These are phyloP conservation scores for Diplodus sargus DNA, from an alignment of 2,797 vertebrate species.

Conservation along the genomic window DNA sequence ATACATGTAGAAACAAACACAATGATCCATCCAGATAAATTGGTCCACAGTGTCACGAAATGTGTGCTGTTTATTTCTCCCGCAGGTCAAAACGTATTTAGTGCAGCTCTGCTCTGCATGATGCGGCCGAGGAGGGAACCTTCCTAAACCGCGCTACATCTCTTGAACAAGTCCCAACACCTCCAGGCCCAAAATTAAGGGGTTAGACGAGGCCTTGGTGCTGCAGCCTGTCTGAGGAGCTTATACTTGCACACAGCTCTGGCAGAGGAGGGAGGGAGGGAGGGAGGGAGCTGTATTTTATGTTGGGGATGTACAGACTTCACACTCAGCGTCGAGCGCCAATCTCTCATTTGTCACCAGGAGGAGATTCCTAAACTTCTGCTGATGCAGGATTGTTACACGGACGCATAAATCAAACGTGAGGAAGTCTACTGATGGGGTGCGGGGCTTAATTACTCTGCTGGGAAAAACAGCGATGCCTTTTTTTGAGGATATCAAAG, in stretches of 20 bases:
- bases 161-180: conserved; percentile 73
- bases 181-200: conserved; percentile 65
- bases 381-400: neutral
- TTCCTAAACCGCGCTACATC: conserved; percentile 39
- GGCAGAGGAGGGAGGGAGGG: conserved; percentile 52
- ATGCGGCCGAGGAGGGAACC: conserved; percentile 45
- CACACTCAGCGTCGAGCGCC: conserved; percentile 6
- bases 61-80: conserved; percentile 9
- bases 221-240: conserved; percentile 68
- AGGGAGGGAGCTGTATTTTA: conserved; percentile 41
- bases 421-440: conserved; percentile 25
- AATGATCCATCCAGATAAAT: neutral
- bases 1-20: too few species aligned
- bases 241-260: conserved; percentile 51
- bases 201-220: conserved; percentile 69
- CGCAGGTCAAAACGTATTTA: neutral
- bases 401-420: conserved; percentile 18
- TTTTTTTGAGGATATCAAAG: conserved; percentile 35
- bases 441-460: conserved; percentile 1
- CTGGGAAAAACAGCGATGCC: neutral
- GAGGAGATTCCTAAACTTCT: neutral
- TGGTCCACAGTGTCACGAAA: neutral
- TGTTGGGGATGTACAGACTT: conserved; percentile 63
- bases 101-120: conserved; percentile 12
- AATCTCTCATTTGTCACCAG: conserved; percentile 25